Evolutionary conservation across 2,888 invertebrate species (phyloP), one percentile per base, ranked within the genome.

Genomic region (Panopea generosa): DNA sequence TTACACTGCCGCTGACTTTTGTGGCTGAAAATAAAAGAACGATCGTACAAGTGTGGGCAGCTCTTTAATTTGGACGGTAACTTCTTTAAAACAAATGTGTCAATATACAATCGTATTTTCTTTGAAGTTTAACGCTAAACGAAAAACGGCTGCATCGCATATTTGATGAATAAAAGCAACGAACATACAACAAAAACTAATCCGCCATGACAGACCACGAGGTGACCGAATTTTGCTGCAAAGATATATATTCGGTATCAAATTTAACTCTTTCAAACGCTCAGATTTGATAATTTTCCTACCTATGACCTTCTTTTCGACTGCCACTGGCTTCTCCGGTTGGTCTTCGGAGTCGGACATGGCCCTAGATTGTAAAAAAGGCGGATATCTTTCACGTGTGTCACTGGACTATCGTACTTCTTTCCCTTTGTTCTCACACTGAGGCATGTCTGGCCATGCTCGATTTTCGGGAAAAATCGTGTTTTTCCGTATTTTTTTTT

Each of bases 291-390:
- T n/a, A n/a, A n/a, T 49, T 57, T 29, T 20, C 79, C 76, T 86
- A 90, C 90, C 90, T 70, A 90, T 87, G 56, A 89, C 72, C 82
- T 90, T 96, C 95, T 97, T 97, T 94, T 95, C 95, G 94, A 95
- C 77, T 68, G 77, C 87, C 80, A 86, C 86, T 94, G 88, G 87
- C 93, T 94, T 94, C 94, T 95, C 95, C 93, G 95, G 95, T 94
- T 95, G 95, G 94, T 96, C 96, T 94, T 96, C 97, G 95, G 97
- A 96, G 96, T 98, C 97, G 96, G 97, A 97, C 97, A 98, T 97
- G 96, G 95, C 91, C 84, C 79, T 84, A 83, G 89, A 88, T 89
- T 88, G 86, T 89, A 89, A 86, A 83, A 84, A 73, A 83, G 84
- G 84, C 84, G 83, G 84, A 82, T 81, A 76, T 83, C 78, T 84